These are phyloP conservation scores for Eulemur coronatus DNA, from an alignment of 2,797 vertebrate genomes.

Conservation along the genomic window DNA sequence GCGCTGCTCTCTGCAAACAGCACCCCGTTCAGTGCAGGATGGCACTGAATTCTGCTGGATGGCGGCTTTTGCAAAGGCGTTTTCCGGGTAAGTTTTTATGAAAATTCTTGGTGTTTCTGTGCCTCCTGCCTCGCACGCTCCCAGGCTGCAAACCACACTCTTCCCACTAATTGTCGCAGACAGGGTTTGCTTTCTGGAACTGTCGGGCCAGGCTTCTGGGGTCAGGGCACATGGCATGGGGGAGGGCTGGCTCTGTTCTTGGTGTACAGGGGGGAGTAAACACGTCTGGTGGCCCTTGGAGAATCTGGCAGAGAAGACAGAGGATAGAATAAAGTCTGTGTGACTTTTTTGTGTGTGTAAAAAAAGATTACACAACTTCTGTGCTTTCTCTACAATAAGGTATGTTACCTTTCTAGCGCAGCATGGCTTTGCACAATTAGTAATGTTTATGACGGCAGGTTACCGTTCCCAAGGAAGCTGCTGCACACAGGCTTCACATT, in stretches of 20 bases:
- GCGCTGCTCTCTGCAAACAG: fast-evolving
- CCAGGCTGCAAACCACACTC: background rate
- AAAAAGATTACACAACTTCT: background rate
- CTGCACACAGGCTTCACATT: background rate
- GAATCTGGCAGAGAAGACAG: background rate
- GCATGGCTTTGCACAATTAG: background rate
- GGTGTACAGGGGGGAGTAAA: background rate
- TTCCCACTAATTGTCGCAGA: fast-evolving
- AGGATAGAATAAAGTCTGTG: background rate
- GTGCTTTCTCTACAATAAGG: background rate
- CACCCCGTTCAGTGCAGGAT: background rate
- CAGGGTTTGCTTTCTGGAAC: fast-evolving
- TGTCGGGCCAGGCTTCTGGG: fast-evolving
- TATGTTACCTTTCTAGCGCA: background rate
- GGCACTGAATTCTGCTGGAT: too few relatives aligned
- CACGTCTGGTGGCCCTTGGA: background rate
- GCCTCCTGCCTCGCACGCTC: background rate
- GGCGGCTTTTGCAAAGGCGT: background rate
- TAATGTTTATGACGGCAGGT: background rate
- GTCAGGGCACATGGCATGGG: fast-evolving
- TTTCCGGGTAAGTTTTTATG: background rate
- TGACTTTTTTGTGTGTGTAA: background rate
- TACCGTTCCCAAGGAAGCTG: background rate
- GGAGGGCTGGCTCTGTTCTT: background rate
- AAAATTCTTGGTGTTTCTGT: background rate